phyloP scores from a whole-genome alignment of 2,888 invertebrate species.

The Thysanoteuthis rhombus region DNA sequence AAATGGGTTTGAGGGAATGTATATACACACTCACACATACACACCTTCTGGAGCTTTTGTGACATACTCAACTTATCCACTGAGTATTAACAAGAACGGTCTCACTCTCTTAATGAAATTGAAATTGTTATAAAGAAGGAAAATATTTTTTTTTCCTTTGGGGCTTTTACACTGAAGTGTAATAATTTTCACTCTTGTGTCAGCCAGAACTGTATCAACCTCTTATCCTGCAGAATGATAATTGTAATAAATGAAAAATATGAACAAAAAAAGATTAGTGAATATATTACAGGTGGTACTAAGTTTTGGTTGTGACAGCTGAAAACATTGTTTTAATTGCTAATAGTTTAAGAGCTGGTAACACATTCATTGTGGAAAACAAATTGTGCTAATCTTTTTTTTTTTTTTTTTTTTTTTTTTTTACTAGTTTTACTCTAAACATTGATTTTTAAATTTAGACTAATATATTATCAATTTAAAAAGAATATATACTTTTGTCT shows the following conservation, averaged over 20 bases:
- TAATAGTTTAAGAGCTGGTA: not conserved
- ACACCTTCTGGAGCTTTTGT: not conserved
- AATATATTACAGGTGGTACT: not conserved
- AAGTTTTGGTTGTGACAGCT: conserved; percentile 12
- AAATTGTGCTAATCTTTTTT: not conserved
- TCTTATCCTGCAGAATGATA: not conserved
- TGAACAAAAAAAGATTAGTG: not conserved
- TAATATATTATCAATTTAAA: not conserved
- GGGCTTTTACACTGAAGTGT: not conserved
- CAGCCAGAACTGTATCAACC: not conserved
- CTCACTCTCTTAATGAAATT: not conserved
- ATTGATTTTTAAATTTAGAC: not conserved
- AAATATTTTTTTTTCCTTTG: not conserved
- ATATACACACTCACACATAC: not conserved
- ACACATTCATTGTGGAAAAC: not conserved
- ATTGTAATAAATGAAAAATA: not conserved
- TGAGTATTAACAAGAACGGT: not conserved
- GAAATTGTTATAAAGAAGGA: not conserved
- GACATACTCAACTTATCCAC: not conserved
- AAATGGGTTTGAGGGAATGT: not conserved
- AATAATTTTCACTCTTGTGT: not conserved
- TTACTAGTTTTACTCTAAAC: not conserved
- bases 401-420: not conserved
- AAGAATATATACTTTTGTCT: not conserved
- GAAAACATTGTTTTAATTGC: not conserved